Evolutionary conservation across 2,888 invertebrate species (phyloP).

Genomic region (Anarsia innoxiella): DNA sequence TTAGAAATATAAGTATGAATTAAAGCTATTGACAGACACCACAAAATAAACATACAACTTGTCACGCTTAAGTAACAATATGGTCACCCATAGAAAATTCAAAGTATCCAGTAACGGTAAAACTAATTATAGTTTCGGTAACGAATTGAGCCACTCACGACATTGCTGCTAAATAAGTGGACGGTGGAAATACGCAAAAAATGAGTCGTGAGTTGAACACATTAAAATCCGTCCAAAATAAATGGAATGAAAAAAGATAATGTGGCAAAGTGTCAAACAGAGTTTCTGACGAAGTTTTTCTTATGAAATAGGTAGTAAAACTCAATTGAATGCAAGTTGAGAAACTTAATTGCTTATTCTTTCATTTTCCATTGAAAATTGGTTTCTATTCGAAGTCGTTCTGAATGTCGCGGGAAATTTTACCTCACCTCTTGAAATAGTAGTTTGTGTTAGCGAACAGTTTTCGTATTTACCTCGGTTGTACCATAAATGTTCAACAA

Average conservation of each 20-base stretch:
- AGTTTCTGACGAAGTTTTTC: conserved; percentile 14
- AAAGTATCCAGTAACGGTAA: conserved; percentile 58
- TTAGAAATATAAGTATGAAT: no score
- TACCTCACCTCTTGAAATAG: conserved; percentile 1
- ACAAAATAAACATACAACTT: conserved; percentile 49
- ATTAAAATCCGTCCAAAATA: conserved; percentile 42
- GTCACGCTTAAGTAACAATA: conserved; percentile 46
- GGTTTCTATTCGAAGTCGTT: background rate
- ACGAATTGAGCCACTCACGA: conserved; percentile 64
- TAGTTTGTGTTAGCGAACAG: background rate
- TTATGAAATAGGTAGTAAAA: background rate
- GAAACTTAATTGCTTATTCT: conserved; percentile 3
- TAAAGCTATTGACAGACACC: no score
- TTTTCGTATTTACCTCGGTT: background rate
- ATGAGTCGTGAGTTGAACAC: conserved; percentile 53
- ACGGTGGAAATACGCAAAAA: conserved; percentile 54
- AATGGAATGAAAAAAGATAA: conserved; percentile 37
- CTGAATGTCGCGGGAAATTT: background rate
- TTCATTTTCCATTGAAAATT: background rate
- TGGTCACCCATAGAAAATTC: conserved; percentile 52
- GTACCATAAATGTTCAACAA: conserved; percentile 1
- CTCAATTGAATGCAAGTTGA: background rate
- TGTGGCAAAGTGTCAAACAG: conserved; percentile 31
- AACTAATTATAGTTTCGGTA: conserved; percentile 63
- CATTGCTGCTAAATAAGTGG: conserved; percentile 39